Evolutionary conservation across 2,113 vertebrate species (phyloP), one percentile per base, ranked within the genome.

Genomic region (Cinclus mexicanus): DNA sequence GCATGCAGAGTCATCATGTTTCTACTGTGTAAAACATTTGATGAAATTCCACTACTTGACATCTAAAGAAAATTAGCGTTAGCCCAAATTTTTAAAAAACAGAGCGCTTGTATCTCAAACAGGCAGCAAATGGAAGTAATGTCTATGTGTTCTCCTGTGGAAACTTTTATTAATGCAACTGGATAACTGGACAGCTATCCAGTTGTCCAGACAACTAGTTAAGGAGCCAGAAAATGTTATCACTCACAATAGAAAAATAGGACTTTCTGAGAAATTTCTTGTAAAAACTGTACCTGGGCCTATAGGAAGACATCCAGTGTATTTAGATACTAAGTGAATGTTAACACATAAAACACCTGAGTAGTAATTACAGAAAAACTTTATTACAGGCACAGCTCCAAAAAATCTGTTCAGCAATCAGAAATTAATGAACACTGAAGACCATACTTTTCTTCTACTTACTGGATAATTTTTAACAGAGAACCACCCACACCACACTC

Each of bases 101-200:
- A 37, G 50, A 68, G n/a, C 6, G 46, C 6, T 33, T 23, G 18
- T 50, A 16, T 52, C 53, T 75, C 42, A 47, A 69, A 85, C 22
- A 19, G 59, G 37, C 25, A 65, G 19, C 39, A 81, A 63, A 70
- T 4, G 6, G 15, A 87, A 89, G 56, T 10, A 87, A 14, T 10
- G 6, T 46, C 29, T 21, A 50, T 0, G 0, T 37, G 22, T 29
- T 78, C 42, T 79, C 17, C 39, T 35, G 11, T 23, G 14, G 26
- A 65, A 76, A 61, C 7, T 55, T 87, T 49, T 69, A 57, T 28
- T 60, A 61, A 61, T 24, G 8, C 41, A 31, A 72, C 5, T 69
- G 28, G n/a, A 9, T 21, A 63, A 52, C 11, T 74, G 41, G 25
- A 72, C 64, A 89, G 37, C n/a, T 65, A 65, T 37, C 35, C 35